Conservation (phyloP, 2,797 vertebrate genomes). For the Halcyon smyrnensis region DNA sequence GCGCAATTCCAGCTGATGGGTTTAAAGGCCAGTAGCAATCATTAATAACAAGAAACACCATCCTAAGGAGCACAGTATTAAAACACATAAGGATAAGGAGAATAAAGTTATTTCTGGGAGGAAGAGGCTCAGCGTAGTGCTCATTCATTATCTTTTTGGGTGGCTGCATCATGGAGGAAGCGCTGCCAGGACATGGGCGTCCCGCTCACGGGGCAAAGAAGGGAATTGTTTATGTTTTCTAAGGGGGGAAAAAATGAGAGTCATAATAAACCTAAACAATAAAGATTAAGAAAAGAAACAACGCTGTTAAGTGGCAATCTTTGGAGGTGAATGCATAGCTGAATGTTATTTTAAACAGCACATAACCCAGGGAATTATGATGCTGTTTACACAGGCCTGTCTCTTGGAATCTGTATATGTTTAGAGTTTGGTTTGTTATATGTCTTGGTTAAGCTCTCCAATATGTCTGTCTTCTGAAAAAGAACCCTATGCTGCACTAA, state of each 20-base stretch:
- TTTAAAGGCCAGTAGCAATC: background rate
- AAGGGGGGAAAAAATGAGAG: background rate
- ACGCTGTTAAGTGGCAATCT: constrained; percentile 22
- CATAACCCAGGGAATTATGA: constrained; percentile 62
- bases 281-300: constrained; percentile 65
- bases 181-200: background rate
- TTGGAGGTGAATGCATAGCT: constrained; percentile 57
- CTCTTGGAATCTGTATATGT: constrained; percentile 62
- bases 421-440: constrained; percentile 57
- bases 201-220: accelerated
- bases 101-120: background rate
- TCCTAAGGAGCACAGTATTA: background rate
- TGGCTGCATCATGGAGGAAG: accelerated
- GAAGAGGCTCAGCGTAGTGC: accelerated
- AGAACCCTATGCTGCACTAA: constrained; percentile 8
- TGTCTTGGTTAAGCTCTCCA: constrained; percentile 67
- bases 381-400: constrained; percentile 59
- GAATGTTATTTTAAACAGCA: constrained; percentile 64
- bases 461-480: constrained; percentile 59
- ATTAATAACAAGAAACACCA: background rate
- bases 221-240: constrained; percentile 50
- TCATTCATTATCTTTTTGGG: background rate
- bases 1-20: accelerated
- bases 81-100: background rate
- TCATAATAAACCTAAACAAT: constrained; percentile 54